Evolutionary conservation across 2,113 vertebrate genomes (phyloP).

Genomic region (Rhinolophus sinicus): DNA sequence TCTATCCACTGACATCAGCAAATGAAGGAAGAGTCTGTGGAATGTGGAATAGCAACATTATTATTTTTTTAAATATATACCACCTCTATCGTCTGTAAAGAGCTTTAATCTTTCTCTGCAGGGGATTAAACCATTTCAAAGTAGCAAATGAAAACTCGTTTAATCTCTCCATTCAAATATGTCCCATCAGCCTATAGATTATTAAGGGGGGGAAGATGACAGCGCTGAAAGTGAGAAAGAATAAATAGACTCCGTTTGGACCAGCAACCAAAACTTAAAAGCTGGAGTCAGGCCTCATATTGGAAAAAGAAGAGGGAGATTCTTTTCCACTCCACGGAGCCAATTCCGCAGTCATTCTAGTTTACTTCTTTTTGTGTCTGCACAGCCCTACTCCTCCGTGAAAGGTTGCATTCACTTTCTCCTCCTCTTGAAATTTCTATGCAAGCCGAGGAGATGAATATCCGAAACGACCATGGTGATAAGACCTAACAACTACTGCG

Average conservation of each 20-base stretch:
- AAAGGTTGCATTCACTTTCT: neutral
- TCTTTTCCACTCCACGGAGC: neutral
- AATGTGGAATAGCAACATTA: neutral
- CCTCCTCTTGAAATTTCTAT: neutral
- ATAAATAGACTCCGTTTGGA: neutral
- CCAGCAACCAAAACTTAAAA: constrained; percentile 17
- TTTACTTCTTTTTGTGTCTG: neutral
- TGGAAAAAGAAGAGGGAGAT: neutral
- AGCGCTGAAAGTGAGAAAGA: neutral
- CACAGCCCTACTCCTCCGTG: neutral
- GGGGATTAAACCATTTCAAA: constrained; percentile 43
- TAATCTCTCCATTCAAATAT: constrained; percentile 20
- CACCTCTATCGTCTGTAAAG: neutral
- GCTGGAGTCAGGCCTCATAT: neutral
- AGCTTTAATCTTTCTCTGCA: constrained; percentile 39
- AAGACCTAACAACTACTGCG: neutral
- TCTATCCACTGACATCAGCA: neutral
- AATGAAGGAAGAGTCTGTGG: neutral
- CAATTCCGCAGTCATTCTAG: neutral
- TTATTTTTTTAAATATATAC: neutral
- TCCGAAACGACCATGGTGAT: too few relatives aligned
- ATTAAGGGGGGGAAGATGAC: neutral
- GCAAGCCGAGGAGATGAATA: neutral
- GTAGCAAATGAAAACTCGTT: constrained; percentile 31
- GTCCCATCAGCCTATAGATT: constrained; percentile 14